phyloP scores from a whole-genome alignment of 2,113 vertebrate genomes.

The Atlantisia rogersi region DNA sequence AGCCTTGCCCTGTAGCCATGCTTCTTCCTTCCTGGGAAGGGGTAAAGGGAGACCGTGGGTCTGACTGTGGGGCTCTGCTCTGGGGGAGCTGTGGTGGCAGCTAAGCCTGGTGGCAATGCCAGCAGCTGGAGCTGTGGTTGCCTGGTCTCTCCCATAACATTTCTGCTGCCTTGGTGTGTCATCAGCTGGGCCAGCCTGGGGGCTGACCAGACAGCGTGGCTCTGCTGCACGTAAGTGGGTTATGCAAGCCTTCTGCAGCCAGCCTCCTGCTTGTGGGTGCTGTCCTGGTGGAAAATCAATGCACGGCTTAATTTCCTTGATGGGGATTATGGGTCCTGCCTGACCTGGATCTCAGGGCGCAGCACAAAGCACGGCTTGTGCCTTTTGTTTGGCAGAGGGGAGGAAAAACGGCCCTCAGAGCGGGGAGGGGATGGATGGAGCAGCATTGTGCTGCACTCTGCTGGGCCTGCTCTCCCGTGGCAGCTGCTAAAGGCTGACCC shows the following conservation, averaged over 20 bases:
- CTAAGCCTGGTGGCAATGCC: neutral
- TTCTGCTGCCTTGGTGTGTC: neutral
- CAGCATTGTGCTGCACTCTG: neutral
- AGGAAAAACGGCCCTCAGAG: rapidly evolving
- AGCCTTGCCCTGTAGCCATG: neutral
- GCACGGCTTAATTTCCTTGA: neutral
- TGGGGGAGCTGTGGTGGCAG: rapidly evolving
- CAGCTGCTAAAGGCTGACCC: neutral
- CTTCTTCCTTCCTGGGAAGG: neutral
- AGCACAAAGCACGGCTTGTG: neutral
- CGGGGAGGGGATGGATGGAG: neutral
- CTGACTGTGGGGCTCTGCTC: neutral
- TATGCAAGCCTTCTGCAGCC: neutral
- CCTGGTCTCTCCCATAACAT: rapidly evolving
- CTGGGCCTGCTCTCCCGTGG: rapidly evolving
- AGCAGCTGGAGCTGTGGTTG: neutral
- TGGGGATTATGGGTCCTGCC: neutral
- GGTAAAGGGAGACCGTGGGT: rapidly evolving
- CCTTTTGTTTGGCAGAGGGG: neutral
- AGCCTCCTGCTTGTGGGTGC: neutral
- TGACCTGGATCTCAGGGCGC: rapidly evolving
- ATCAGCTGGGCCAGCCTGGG: rapidly evolving
- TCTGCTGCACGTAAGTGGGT: neutral
- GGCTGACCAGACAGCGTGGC: neutral
- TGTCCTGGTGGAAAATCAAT: neutral